Evolutionary conservation across 2,888 invertebrate species (phyloP).

Genomic region (Opisthograptis luteolata): DNA sequence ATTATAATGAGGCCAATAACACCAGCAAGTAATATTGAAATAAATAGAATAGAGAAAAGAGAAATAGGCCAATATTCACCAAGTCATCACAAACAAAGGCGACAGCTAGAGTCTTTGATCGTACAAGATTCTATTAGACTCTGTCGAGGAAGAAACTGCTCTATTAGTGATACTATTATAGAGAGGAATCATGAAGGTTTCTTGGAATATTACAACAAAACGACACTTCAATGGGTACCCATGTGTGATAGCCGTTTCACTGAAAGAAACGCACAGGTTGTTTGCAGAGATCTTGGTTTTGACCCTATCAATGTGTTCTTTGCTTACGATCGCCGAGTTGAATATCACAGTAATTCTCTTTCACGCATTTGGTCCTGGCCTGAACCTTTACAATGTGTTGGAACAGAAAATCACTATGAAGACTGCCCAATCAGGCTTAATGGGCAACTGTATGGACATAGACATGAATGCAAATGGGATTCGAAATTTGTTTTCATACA

Average conservation of each 20-base stretch:
- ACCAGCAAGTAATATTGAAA: slow-evolving; percentile 60
- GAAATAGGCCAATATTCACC: slow-evolving; percentile 63
- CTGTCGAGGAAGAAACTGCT: slow-evolving; percentile 90
- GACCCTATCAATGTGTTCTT: slow-evolving; percentile 95
- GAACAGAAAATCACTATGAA: slow-evolving; percentile 90
- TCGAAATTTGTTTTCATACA: slow-evolving; percentile 96
- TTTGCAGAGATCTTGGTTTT: slow-evolving; percentile 96
- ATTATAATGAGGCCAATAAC: slow-evolving; percentile 90
- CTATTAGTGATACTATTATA: slow-evolving; percentile 79
- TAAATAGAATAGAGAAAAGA: slow-evolving; percentile 68
- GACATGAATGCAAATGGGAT: slow-evolving; percentile 95
- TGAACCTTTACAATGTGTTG: slow-evolving; percentile 94
- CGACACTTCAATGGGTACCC: slow-evolving; percentile 98
- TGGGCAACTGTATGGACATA: slow-evolving; percentile 94
- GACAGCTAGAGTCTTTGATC: slow-evolving; percentile 83
- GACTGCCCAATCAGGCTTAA: slow-evolving; percentile 95
- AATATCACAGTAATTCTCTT: slow-evolving; percentile 94
- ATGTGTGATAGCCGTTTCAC: slow-evolving; percentile 98
- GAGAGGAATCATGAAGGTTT: slow-evolving; percentile 91
- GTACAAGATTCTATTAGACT: slow-evolving; percentile 88
- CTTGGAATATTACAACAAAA: slow-evolving; percentile 96
- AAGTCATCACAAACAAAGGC: slow-evolving; percentile 66
- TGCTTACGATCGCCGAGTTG: slow-evolving; percentile 92
- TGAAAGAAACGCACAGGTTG: slow-evolving; percentile 98
- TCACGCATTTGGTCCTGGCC: slow-evolving; percentile 97